These are phyloP conservation scores for Leptodirus hochenwartii DNA, from an alignment of 2,888 invertebrate genomes.

Conservation along the genomic window DNA sequence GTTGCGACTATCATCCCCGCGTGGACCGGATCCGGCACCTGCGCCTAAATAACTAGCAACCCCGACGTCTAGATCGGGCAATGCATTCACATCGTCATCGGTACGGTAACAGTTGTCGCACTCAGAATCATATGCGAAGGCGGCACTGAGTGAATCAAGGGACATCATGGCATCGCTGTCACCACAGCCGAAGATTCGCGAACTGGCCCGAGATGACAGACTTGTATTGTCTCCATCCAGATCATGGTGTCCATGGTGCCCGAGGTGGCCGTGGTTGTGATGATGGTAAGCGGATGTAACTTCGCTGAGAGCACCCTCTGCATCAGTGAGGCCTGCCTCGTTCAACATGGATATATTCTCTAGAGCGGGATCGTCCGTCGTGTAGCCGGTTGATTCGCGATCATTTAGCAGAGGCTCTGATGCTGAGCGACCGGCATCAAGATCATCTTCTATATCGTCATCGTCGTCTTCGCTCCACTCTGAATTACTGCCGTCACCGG, in stretches of 20 bases:
- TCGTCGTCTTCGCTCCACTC: constrained; percentile 55
- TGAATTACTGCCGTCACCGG: constrained; percentile 64
- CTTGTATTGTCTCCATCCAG: constrained; percentile 46
- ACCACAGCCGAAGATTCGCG: constrained; percentile 40
- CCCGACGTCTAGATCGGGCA: constrained; percentile 21
- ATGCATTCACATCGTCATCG: constrained; percentile 28
- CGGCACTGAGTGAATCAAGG: constrained; percentile 61
- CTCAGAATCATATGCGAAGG: constrained; percentile 66
- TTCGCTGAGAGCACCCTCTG: constrained; percentile 73
- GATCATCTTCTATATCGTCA: constrained; percentile 31
- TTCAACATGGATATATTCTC: constrained; percentile 74
- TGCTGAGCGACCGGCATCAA: constrained; percentile 41
- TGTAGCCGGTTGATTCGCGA: constrained; percentile 57
- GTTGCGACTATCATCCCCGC: too few relatives aligned
- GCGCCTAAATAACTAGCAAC: background rate
- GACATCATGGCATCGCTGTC: constrained; percentile 61
- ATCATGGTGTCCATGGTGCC: constrained; percentile 36
- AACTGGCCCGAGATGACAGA: constrained; percentile 69
- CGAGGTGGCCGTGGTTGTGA: constrained; percentile 25
- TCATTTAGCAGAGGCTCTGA: constrained; percentile 37
- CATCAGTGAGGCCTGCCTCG: constrained; percentile 72
- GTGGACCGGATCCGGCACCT: background rate
- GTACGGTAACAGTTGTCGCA: constrained; percentile 44
- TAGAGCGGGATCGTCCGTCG: constrained; percentile 72
- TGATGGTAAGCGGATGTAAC: constrained; percentile 68